phyloP scores from a whole-genome alignment of 2,888 invertebrate species.

The Limnephilus marmoratus region DNA sequence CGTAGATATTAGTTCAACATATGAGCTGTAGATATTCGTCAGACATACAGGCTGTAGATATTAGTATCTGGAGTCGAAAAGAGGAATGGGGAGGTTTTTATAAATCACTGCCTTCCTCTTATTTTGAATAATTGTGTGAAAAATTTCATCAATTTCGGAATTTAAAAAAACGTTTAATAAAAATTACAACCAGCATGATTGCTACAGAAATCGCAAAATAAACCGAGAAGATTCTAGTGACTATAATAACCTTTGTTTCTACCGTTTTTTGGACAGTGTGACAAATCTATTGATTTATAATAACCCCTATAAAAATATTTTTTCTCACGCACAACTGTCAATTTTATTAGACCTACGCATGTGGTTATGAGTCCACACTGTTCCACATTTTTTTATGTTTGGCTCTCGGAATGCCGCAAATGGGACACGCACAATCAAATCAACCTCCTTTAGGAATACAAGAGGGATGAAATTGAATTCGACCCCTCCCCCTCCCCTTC shows the following conservation, averaged over 20 bases:
- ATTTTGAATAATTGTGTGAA: too few relatives aligned
- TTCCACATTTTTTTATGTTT: not conserved
- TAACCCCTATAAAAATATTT: not conserved
- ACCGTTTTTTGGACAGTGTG: not conserved
- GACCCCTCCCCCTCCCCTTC: not conserved
- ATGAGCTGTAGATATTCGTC: too few relatives aligned
- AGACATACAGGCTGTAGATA: too few relatives aligned
- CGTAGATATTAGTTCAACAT: too few relatives aligned
- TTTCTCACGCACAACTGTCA: not conserved
- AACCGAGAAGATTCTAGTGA: too few relatives aligned
- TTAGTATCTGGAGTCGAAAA: too few relatives aligned
- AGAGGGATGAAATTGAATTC: constrained; percentile 46
- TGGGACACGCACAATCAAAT: constrained; percentile 47
- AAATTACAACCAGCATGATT: too few relatives aligned
- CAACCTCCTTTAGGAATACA: constrained; percentile 35
- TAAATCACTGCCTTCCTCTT: too few relatives aligned
- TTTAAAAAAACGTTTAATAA: too few relatives aligned
- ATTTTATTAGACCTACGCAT: not conserved
- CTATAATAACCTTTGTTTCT: not conserved
- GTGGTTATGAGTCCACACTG: not conserved
- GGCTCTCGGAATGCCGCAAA: constrained; percentile 20
- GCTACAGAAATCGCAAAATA: too few relatives aligned
- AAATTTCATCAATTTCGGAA: too few relatives aligned
- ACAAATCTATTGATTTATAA: not conserved
- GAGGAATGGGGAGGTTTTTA: too few relatives aligned